Base-by-base conservation (phyloP, 2,888 invertebrate genomes). In the Ectemnius lituratus region DNA sequence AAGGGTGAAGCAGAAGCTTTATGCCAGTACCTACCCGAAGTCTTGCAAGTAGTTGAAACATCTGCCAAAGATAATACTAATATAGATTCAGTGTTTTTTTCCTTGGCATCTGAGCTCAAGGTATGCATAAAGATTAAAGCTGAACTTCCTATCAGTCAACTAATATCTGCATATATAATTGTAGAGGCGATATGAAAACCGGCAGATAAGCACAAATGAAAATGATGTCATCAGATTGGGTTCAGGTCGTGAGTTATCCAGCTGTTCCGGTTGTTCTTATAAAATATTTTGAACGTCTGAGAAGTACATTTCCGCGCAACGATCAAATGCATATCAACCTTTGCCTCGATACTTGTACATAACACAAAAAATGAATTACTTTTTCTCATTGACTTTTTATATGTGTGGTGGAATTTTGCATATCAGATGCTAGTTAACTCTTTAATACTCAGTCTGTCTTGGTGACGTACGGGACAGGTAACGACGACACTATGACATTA, bases 11-110 rank as follows among this genome's bases (percentile, higher is more conserved):
- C 97, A 0, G 95, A 97, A 89, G 95, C 96, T 45, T 94, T 97
- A 92, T 96, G 97, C 88, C 94, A 96, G 86, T 96, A 95, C 90
- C 94, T 96, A 87, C 96, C 97, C 23, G 97, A 97, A 92, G 95
- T 97, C 63, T 93, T 97, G 90, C 95, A 95, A 90, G 95, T 97
- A 47, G 93, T 97, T 92, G 97, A 97, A 91, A 96, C 97, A 13
- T 97, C 97, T 75, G 97, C 97, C 76, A 97, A 97, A 91, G 96
- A 96, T 86, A 97, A 97, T 88, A 96, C 96, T 63, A 97, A 97
- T 91, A 95, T 98, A 82, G 97, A 98, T 90, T 96, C 96, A 84
- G 96, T 96, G 78, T 98, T 98, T 91, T 93, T 95, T 75, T 95
- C 94, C 88, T 92, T 98, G 88, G 97, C 97, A 68, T 95, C 96